phyloP scores from a whole-genome alignment of 1,140 invertebrate species.

The Micrasema minimum region DNA sequence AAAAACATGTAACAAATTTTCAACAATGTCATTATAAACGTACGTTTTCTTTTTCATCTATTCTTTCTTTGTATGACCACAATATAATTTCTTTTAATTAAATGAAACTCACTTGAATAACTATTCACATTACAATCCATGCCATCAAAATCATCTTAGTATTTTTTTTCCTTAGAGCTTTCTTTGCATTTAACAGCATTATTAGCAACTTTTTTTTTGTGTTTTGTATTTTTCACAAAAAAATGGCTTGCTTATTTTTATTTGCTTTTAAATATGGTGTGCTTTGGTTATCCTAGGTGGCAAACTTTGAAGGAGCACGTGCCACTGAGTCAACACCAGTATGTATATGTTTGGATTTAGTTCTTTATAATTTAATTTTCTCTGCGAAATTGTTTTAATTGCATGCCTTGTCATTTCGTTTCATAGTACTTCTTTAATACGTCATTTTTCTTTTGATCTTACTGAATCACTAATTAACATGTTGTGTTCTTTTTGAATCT shows the following conservation, averaged over 20 bases:
- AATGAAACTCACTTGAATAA: no score
- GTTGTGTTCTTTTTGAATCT: no score
- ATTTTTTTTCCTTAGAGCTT: no score
- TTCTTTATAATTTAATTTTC: slow-evolving; percentile 26
- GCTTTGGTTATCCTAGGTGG: slow-evolving; percentile 45
- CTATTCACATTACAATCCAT: neutral
- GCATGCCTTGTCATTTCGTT: slow-evolving; percentile 28
- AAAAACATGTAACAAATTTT: no score
- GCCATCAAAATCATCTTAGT: no score
- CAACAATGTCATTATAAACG: no score
- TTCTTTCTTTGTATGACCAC: no score
- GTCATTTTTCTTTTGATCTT: neutral
- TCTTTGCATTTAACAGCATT: no score
- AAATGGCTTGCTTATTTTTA: slow-evolving; percentile 25
- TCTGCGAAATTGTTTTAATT: slow-evolving; percentile 7
- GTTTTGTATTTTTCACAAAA: neutral
- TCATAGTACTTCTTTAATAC: neutral
- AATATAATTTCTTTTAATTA: no score
- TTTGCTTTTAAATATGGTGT: slow-evolving; percentile 43
- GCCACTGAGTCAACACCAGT: slow-evolving; percentile 67
- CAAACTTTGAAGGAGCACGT: slow-evolving; percentile 39
- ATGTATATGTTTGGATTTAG: slow-evolving; percentile 61
- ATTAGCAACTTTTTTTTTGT: no score
- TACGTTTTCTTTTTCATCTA: no score
- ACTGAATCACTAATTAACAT: neutral